A percentile compares a stretch with the other conserved stretches of the same genome.
Conservation (phyloP, 64 coral and sea anemone species). For the Actinia tenebrosa region DNA sequence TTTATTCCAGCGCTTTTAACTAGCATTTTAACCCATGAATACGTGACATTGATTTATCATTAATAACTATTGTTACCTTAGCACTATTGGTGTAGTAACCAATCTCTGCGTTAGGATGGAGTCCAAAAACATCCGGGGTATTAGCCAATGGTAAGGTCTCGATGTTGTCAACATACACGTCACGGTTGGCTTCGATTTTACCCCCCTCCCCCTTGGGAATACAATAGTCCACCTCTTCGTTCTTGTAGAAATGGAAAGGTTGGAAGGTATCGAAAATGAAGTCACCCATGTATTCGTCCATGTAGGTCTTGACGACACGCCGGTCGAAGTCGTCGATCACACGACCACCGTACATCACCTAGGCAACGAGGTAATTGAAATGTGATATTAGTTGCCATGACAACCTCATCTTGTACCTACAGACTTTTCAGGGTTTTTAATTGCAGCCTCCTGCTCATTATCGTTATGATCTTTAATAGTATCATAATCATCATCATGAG, state of each 20-base stretch:
- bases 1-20: no score
- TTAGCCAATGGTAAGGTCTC: slow-evolving; percentile 87
- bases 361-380: slow-evolving; percentile 15
- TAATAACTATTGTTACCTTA: slow-evolving; percentile 20
- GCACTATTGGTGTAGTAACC: slow-evolving; percentile 96
- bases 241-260: slow-evolving; percentile 98
- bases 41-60: neutral
- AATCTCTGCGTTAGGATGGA: slow-evolving; percentile 97
- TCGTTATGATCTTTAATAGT: no score
- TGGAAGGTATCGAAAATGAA: slow-evolving; percentile 99
- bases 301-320: slow-evolving; percentile 96
- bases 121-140: slow-evolving; percentile 95
- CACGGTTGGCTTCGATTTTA: slow-evolving; percentile 48
- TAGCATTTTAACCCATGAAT: no score
- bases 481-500: no score
- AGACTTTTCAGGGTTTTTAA: no score
- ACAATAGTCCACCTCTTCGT: slow-evolving; percentile 97
- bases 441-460: no score
- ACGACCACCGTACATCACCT: slow-evolving; percentile 99
- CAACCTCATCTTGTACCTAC: neutral
- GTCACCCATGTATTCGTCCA: slow-evolving; percentile 99
- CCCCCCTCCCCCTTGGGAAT: slow-evolving; percentile 90
- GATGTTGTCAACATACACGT: slow-evolving; percentile 82
- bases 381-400: neutral
- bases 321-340: slow-evolving; percentile 99